Conservation (phyloP, 1,140 invertebrate species). For the Delia radicum region DNA sequence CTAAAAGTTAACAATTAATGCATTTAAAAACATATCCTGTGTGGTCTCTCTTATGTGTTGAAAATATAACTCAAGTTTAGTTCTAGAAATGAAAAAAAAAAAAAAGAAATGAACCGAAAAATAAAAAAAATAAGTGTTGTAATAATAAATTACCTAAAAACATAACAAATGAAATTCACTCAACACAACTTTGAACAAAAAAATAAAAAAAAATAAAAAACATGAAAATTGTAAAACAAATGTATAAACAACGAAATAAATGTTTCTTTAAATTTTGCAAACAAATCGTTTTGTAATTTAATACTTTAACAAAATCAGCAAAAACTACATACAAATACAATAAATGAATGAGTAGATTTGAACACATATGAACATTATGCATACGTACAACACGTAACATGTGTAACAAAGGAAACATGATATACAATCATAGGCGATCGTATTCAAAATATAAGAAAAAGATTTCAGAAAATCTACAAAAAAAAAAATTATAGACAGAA, state of each 20-base stretch:
- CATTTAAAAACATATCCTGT: too few species aligned
- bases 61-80: too few species aligned
- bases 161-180: background rate
- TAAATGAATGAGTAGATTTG: background rate
- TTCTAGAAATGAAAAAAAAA: too few species aligned
- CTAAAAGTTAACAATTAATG: too few species aligned
- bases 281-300: conserved; percentile 48
- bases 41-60: too few species aligned
- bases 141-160: background rate
- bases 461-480: background rate
- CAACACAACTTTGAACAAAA: background rate
- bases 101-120: too few species aligned
- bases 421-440: background rate
- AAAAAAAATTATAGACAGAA: background rate
- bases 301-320: conserved; percentile 38
- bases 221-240: background rate
- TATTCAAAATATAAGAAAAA: too few species aligned
- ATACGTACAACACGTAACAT: conserved; percentile 26
- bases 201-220: background rate
- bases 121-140: background rate
- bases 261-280: background rate
- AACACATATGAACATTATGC: background rate
- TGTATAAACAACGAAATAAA: background rate
- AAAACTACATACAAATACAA: conserved; percentile 9
- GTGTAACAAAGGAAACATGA: background rate